Evolutionary conservation across 30 jellyfish, hydroid and myxozoan genomes (phyloP).

Genomic region (Aurelia coerulea): DNA sequence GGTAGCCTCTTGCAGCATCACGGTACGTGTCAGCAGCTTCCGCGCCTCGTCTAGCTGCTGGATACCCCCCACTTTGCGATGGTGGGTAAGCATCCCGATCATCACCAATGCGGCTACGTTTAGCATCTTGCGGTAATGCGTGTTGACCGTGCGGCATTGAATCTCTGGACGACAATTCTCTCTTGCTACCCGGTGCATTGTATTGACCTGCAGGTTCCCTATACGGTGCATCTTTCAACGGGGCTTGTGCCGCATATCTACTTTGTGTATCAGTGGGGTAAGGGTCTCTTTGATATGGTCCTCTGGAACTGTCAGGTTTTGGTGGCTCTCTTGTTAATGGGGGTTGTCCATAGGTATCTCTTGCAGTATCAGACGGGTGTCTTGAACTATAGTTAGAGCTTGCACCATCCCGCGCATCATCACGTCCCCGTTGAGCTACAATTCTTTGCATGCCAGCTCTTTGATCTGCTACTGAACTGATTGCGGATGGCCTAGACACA

Average conservation of each 20-base stretch:
- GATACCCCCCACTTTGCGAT: not conserved
- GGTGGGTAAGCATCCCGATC: constrained; percentile 29
- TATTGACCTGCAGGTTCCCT: constrained; percentile 19
- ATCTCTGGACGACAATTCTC: constrained; percentile 43
- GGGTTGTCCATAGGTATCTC: no score
- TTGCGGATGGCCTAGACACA: no score
- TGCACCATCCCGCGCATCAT: no score
- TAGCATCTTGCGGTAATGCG: constrained; percentile 17
- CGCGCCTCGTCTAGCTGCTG: not conserved
- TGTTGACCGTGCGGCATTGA: constrained; percentile 3
- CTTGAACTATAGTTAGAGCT: no score
- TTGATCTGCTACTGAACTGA: no score
- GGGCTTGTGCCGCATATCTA: not conserved
- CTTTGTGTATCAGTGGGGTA: constrained; percentile 9
- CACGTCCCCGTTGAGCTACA: no score
- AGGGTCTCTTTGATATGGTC: not conserved
- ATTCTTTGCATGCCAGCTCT: no score
- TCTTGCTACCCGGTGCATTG: constrained; percentile 41
- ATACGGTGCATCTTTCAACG: not conserved
- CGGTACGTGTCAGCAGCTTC: no score
- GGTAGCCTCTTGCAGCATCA: not conserved
- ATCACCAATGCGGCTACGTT: constrained; percentile 53
- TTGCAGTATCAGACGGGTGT: no score
- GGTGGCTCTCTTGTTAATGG: not conserved
- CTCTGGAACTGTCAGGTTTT: not conserved